Base-by-base conservation (phyloP, 2,113 vertebrate species). In the Cyanoderma ruficeps region DNA sequence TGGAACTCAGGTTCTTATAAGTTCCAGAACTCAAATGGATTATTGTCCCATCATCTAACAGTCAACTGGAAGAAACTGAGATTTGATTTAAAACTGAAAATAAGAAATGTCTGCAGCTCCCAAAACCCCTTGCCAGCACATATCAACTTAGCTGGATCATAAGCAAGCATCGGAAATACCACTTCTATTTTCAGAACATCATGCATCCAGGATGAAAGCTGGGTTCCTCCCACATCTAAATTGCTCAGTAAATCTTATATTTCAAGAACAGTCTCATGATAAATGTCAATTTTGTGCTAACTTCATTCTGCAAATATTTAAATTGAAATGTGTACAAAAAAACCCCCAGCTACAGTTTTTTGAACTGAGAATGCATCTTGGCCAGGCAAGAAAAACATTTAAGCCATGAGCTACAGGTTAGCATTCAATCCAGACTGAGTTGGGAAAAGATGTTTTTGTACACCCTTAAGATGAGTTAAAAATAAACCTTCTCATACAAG, bases 171-270 rank as follows among this genome's bases (percentile, higher is more conserved):
- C 86, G 92, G 94, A 96, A 96, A 97, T 95, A 92, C 93, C 96
- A 96, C 46, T 94, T 93, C 93, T 96, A 95, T 96, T 96, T 97
- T 94, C 90, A 94, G 94, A 75, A 90, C 90, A 96, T 93, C 86
- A 90, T 93, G 90, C 65, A 95, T 75, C 86, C 89, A 92, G 92
- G 83, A 94, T 95, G 88, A 95, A 94, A 93, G 90, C 89, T 80
- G 86, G 57, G 83, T 95, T 94, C 92, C 90, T 96, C 96, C 95
- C 88, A 96, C 93, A 90, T 87, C 41, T 81, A 78, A 96, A 94
- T 71, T 93, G 88, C 94, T 96, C 92, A 90, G 90, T 92, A 96
- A 90, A 92, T 92, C 90, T 92, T 95, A 20, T 27, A 93, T 90
- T 94, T 93, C 83, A 94, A 93, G 90, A 96, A 92, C n/a, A 68